phyloP scores from a whole-genome alignment of 1,140 invertebrate genomes.

The Polypedilum vanderplanki region DNA sequence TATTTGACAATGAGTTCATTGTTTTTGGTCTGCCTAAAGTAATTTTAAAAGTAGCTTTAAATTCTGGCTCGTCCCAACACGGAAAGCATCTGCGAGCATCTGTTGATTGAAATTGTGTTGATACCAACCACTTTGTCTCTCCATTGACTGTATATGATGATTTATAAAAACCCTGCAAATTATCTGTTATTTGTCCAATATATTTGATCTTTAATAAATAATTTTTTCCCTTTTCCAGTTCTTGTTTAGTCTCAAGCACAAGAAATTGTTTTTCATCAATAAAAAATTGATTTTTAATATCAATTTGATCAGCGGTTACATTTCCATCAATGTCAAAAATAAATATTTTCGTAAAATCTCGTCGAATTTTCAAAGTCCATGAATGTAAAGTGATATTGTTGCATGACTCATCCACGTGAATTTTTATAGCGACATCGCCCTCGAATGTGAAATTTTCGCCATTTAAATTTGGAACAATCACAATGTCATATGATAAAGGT shows the following conservation, averaged over 20 bases:
- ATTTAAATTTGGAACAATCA: constrained; percentile 61
- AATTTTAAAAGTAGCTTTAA: constrained; percentile 82
- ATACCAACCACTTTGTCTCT: constrained; percentile 64
- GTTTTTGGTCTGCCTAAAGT: constrained; percentile 66
- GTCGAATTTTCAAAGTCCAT: constrained; percentile 57
- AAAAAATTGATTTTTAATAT: constrained; percentile 50
- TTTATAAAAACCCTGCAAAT: constrained; percentile 76
- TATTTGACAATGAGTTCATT: constrained; percentile 71
- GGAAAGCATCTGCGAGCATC: constrained; percentile 85
- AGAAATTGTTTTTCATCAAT: constrained; percentile 61
- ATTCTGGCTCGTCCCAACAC: constrained; percentile 86
- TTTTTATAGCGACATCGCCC: constrained; percentile 60
- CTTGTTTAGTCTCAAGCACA: constrained; percentile 54
- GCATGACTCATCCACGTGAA: constrained; percentile 59
- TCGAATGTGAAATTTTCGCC: constrained; percentile 69
- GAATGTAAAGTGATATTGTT: constrained; percentile 70
- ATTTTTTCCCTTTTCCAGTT: constrained; percentile 49
- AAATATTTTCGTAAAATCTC: constrained; percentile 44
- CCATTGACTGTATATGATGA: constrained; percentile 32
- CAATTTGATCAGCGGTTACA: neutral
- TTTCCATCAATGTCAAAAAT: neutral
- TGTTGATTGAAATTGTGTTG: constrained; percentile 87
- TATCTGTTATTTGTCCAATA: constrained; percentile 62
- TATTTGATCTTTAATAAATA: constrained; percentile 67
- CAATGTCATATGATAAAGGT: constrained; percentile 61